Evolutionary conservation across 2,797 vertebrate species (phyloP), one percentile per base, ranked within the genome.

Genomic region (Sparidentex hasta): DNA sequence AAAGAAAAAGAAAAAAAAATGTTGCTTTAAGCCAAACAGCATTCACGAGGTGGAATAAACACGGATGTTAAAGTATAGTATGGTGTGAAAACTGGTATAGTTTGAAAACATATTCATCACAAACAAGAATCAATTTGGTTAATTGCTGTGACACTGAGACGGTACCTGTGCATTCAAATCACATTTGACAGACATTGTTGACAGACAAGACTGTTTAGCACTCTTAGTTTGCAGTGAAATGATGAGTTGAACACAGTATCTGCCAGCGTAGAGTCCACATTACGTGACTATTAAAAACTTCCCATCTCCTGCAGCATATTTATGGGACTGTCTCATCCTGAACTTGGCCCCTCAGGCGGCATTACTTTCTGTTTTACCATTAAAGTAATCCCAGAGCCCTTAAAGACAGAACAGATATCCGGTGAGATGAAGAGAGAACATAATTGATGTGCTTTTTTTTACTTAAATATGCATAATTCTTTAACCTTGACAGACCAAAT

Each of bases 401-500:
- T 72, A 76, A 48, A 65, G 65, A 66, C 41, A 56, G 47, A 52
- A 59, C 5, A 61, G 6, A 55, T 66, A 23, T 66, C 2, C 16
- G 29, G 1, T 52, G 25, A 64, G 43, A 65, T 56, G 43, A 61
- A 46, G 33, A 73, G n/a, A 55, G 47, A 52, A 41, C 43, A 41
- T 62, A 52, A 61, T 55, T 72, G 33, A 71, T 66, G n/a, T 21
- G 4, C 16, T 29, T 73, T 67, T 73, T 67, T 66, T 52, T 73
- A 55, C 48, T 66, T 57, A 25, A 57, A 55, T 61, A 51, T 74
- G 25, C 25, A 51, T 66, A 48, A 52, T 48, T 51, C 14, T 63
- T 74, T 71, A 59, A 76, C 64, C 33, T 62, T 69, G 43, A 46
- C 63, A 54, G 69, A 65, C 25, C 43, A 29, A 61, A 78, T 78